Base-by-base conservation (phyloP, 2,888 invertebrate genomes). In the Pilophorus perplexus region DNA sequence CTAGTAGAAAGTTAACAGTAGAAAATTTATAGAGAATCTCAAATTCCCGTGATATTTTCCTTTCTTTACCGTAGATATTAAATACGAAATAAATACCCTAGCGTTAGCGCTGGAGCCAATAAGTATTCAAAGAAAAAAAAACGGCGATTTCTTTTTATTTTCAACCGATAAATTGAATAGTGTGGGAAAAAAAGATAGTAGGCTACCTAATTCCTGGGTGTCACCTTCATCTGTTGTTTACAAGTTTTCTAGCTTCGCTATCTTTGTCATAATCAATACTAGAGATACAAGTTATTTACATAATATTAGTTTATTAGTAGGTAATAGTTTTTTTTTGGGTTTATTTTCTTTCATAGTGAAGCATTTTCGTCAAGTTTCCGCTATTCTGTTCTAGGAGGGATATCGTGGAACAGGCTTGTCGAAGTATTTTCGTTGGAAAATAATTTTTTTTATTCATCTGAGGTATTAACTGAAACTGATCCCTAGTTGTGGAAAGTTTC, bases 181-280 rank as follows among this genome's bases (percentile, higher is more conserved):
- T n/a, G n/a, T n/a, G n/a, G n/a, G n/a, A n/a, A n/a, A n/a, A n/a
- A n/a, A n/a, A n/a, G n/a, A n/a, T n/a, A 33, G 33, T 33, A 33
- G 33, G 33, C 33, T 33, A 33, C 33, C 6, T 8, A 33, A 33
- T 8, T 33, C 33, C n/a, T n/a, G n/a, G n/a, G n/a, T n/a, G n/a
- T n/a, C n/a, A n/a, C n/a, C n/a, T 28, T 52, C 3, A 52, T 59
- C 59, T 59, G 59, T 59, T 59, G 59, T 59, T 59, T 59, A 27
- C 25, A 18, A 38, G 23, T 38, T 25, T 42, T 38, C 22, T 59
- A 59, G 59, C 42, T 59, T 42, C 25, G 40, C 40, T 42, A 59
- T 42, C 27, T n/a, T 42, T 27, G 27, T 59, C 42, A 38, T 16
- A 14, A 28, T 52, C 28, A 28, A 52, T 52, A 52, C 52, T 52